Evolutionary conservation across 2,888 invertebrate genomes (phyloP), one percentile per base, ranked within the genome.

Genomic region (Cabera pusaria): DNA sequence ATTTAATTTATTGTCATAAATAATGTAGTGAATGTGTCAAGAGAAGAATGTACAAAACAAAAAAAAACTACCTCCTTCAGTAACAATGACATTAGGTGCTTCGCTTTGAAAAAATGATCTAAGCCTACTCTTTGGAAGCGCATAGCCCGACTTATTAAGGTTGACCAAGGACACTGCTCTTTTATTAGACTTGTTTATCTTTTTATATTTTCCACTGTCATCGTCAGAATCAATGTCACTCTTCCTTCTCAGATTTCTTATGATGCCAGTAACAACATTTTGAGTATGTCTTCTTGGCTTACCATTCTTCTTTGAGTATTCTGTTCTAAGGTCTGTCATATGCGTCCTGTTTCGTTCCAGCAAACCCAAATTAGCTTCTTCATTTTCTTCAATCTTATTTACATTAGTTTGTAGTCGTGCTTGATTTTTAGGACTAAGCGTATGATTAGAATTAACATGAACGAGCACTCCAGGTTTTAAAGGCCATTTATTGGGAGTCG

Each of bases 381-480:
- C 56, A 5, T 22, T 32, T 5, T 56, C 72, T 45, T 61, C 57
- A 29, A 61, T 64, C 19, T 71, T 67, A 45, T 67, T 56, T 45
- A 56, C 49, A 28, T 56, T 69, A 28, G 59, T 69, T 59, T 76
- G 76, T 18, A 85, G 63, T 62, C 79, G 70, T 2, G 84, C 79
- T 65, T 86, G 88, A 54, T 89, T 89, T 57, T 90, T 90, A 14
- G 92, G 91, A 56, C 92, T 91, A 6, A 92, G 66, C 56, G 94
- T 94, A 74, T 95, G 94, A 73, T 94, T 93, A 37, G 95, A 95
- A 83, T 96, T 96, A 10, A 96, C 94, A 72, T 97, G 97, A 27
- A 97, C 94, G 64, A 97, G 90, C 33, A 97, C 96, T 32, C 97
- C 97, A 1, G 97, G 96, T 66, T 95, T 94, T 43, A 96, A 81